phyloP scores from a whole-genome alignment of 2,888 invertebrate genomes.

The Chrysolina haemoptera region DNA sequence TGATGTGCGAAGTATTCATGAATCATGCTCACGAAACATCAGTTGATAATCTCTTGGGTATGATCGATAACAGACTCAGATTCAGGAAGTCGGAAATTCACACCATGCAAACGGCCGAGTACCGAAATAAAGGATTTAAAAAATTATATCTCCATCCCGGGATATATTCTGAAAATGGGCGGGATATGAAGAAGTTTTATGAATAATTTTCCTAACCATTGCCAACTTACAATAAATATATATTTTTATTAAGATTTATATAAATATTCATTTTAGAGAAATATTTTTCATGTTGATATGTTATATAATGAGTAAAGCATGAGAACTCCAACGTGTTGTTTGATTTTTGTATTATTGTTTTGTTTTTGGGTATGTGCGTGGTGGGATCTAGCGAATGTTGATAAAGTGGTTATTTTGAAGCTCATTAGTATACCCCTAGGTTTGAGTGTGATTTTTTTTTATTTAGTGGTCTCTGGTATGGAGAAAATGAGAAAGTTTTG shows the following conservation, averaged over 20 bases:
- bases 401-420: too few species aligned
- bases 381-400: too few species aligned
- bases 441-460: too few species aligned
- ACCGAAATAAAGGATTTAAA: constrained; percentile 78
- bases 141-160: constrained; percentile 81
- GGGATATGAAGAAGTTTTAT: constrained; percentile 46
- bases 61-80: constrained; percentile 73
- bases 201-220: not conserved
- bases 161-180: constrained; percentile 68
- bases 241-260: constrained; percentile 15
- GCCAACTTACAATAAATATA: not conserved
- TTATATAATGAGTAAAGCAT: not conserved
- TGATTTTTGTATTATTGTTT: not conserved
- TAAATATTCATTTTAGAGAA: not conserved
- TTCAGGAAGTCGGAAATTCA: constrained; percentile 62
- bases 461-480: too few species aligned
- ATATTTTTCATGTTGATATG: constrained; percentile 3
- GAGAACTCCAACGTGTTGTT: not conserved
- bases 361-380: too few species aligned
- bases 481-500: too few species aligned
- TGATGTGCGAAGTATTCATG: constrained; percentile 78
- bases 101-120: constrained; percentile 75
- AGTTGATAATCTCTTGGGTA: constrained; percentile 76
- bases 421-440: too few species aligned
- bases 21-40: constrained; percentile 75